Percentiles rank a stretch among this genome's conserved stretches.
These are phyloP conservation scores for Corythucha ciliata DNA, from an alignment of 2,888 invertebrate genomes.

Conservation along the genomic window DNA sequence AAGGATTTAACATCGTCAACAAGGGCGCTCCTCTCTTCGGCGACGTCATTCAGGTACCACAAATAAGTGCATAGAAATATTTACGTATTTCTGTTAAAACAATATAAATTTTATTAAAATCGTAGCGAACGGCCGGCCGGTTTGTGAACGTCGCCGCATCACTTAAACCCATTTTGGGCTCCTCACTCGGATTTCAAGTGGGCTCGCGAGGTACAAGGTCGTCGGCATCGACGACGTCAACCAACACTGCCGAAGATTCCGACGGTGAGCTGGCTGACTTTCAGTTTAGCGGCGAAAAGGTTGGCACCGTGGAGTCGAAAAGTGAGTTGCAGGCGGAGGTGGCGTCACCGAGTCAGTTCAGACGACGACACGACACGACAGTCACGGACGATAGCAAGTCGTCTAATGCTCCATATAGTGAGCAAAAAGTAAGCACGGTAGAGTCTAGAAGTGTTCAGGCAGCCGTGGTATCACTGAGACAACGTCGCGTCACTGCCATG, in stretches of 20 bases:
- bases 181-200: constrained; percentile 28
- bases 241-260: no score
- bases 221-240: no score
- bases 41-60: constrained; percentile 36
- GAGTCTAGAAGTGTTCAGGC: no score
- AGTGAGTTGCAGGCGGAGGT: constrained; percentile 1
- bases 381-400: no score
- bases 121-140: constrained; percentile 35
- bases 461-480: no score
- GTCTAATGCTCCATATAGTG: no score
- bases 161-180: constrained; percentile 34
- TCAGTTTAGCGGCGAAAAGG: no score
- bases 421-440: no score
- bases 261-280: no score
- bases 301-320: no score
- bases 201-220: constrained; percentile 11
- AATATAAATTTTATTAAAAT: constrained; percentile 9
- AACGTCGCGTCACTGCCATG: no score
- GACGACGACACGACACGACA: constrained; percentile 4
- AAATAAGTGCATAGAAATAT: background rate
- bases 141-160: constrained; percentile 35
- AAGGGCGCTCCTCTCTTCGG: constrained; percentile 35
- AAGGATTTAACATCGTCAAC: constrained; percentile 36
- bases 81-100: constrained; percentile 1
- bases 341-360: constrained; percentile 19